A percentile compares a stretch with the other conserved stretches of the same genome.
Conservation (phyloP, 2,113 vertebrate species). For the Indicator indicator region DNA sequence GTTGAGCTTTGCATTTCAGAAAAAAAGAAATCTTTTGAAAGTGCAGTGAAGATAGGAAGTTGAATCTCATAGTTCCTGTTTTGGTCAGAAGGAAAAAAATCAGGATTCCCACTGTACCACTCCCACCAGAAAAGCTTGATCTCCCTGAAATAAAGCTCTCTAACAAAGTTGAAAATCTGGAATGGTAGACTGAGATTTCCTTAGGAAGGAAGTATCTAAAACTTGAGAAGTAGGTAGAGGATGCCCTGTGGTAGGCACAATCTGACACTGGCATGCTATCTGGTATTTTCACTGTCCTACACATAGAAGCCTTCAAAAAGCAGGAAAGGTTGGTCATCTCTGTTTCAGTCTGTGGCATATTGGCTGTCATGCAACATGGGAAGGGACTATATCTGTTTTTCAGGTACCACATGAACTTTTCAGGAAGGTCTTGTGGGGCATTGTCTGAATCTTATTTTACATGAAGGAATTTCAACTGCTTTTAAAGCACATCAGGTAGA, state of each 20-base stretch:
- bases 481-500: neutral
- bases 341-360: neutral
- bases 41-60: neutral
- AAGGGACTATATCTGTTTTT: neutral
- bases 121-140: neutral
- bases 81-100: neutral
- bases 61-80: neutral
- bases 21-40: conserved; percentile 49
- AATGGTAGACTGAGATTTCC: neutral
- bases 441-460: neutral
- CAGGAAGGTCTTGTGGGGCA: neutral
- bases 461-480: neutral
- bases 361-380: neutral
- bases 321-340: neutral
- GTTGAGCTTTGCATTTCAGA: conserved; percentile 41
- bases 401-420: neutral
- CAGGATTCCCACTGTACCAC: neutral
- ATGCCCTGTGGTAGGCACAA: neutral
- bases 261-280: neutral
- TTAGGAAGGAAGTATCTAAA: neutral
- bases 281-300: neutral
- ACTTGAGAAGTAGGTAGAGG: neutral
- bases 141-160: neutral
- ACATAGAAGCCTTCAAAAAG: neutral
- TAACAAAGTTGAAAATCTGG: neutral